Conservation (phyloP, 2,797 vertebrate species). For the Tapirus indicus region DNA sequence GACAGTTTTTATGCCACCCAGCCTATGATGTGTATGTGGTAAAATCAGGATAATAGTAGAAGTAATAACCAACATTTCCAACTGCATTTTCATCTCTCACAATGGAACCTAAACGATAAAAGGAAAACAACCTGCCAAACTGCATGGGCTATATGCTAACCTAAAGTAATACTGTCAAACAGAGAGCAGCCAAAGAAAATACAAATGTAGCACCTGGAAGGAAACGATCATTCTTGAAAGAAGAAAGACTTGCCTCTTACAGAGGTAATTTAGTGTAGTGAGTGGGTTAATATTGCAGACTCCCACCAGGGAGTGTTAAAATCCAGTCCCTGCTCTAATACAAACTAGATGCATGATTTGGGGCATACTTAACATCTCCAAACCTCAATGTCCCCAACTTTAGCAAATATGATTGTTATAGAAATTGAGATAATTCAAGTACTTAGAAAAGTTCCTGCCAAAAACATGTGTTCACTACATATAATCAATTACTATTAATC, state of each 20-base stretch:
- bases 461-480: background rate
- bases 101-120: background rate
- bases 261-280: background rate
- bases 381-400: background rate
- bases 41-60: background rate
- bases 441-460: background rate
- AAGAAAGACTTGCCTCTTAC: background rate
- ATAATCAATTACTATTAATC: background rate
- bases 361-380: background rate
- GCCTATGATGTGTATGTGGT: background rate
- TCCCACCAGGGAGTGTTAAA: background rate
- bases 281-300: background rate
- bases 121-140: background rate
- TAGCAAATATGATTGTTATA: background rate
- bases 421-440: background rate
- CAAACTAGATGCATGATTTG: background rate
- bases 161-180: background rate
- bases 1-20: background rate
- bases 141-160: background rate
- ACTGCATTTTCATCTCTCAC: background rate
- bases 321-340: background rate
- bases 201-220: background rate
- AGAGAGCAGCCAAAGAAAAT: background rate
- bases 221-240: background rate
- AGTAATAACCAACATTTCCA: background rate